Evolutionary conservation across 2,113 vertebrate genomes (phyloP), one percentile per base, ranked within the genome.

Genomic region (Anhinga rufa): DNA sequence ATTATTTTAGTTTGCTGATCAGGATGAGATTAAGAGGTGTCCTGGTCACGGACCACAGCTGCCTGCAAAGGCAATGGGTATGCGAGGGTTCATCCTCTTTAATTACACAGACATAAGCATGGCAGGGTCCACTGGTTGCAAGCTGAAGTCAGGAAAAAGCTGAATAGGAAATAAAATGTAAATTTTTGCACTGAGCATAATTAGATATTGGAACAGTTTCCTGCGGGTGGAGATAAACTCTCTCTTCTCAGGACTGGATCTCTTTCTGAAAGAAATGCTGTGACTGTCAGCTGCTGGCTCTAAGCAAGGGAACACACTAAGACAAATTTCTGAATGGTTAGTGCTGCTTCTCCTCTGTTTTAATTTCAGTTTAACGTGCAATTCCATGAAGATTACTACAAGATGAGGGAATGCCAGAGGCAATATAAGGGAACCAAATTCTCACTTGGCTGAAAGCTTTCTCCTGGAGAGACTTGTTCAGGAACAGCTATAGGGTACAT

Each of bases 71-170:
- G 46, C 61, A 61, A 17, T n/a, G 52, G 9, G 21, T 65, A 65
- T 26, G 28, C 2, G 6, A 77, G 74, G 68, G 26, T 68, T 81
- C 62, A 77, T 46, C 60, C 17, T 74, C 76, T 82, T 94, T 85
- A 87, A 82, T 91, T 92, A 62, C 16, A 49, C 14, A 82, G n/a
- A 40, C 8, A 52, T 49, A 65, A 82, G 36, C 19, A 18, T 0
- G 4, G 82, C 42, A 82, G 29, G 40, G 51, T 90, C 61, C 26
- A 79, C 81, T 54, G 92, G 16, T 24, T 77, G 38, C 74, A 87
- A 89, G 40, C 40, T 77, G 65, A 94, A 96, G 77, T 82, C 61
- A 87, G 74, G 32, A 91, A 91, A 95, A 91, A 82, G 32, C 62
- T 92, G 62, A 81, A 76, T 22, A 82, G 46, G 32, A 89, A 94